These are phyloP conservation scores for Chlorodrepanis virens DNA, from an alignment of 2,113 vertebrate species.

Conservation along the genomic window DNA sequence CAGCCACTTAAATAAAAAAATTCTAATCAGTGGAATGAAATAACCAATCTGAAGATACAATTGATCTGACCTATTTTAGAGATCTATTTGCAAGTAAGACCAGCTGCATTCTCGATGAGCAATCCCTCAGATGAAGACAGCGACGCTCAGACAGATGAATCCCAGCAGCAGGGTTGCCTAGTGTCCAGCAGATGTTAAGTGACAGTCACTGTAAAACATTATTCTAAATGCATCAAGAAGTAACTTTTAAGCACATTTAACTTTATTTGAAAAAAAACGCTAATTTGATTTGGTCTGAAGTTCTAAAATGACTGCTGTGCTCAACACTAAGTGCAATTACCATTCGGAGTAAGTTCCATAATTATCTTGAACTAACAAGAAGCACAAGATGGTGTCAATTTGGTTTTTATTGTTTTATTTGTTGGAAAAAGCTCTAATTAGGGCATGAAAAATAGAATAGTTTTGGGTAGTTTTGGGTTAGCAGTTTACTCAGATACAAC, in stretches of 20 bases:
- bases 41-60: not conserved
- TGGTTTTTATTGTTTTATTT: not conserved
- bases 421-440: not conserved
- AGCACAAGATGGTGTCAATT: not conserved
- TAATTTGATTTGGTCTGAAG: constrained; percentile 4
- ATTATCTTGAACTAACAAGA: constrained; percentile 35
- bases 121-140: not conserved
- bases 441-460: not conserved
- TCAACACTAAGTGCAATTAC: constrained; percentile 18
- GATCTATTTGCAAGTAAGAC: not conserved
- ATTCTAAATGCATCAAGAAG: not conserved
- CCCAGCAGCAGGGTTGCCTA: not conserved
- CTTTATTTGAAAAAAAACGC: constrained; percentile 19
- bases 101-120: not conserved
- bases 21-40: not conserved
- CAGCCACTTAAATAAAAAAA: not conserved
- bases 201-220: not conserved
- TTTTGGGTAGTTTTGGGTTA: not conserved
- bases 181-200: not conserved
- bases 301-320: not conserved
- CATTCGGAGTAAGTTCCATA: not conserved
- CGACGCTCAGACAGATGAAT: not conserved
- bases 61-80: not conserved
- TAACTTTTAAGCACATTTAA: not conserved
- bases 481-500: not conserved